These are phyloP conservation scores for Hedychridium roseum DNA, from an alignment of 2,888 invertebrate genomes.

Conservation along the genomic window DNA sequence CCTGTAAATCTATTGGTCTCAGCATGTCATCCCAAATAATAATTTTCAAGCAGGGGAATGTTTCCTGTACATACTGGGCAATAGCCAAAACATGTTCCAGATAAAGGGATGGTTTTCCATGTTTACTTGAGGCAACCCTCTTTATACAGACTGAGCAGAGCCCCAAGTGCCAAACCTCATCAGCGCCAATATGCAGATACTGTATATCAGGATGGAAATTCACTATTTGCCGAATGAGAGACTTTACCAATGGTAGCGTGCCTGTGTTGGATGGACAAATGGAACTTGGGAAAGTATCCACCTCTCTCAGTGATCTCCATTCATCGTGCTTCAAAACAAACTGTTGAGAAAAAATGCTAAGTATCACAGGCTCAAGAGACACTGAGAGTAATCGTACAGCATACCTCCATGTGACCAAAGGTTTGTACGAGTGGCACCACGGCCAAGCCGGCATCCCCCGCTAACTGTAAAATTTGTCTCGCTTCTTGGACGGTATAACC, in stretches of 20 bases:
- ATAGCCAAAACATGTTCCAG: conserved; percentile 74
- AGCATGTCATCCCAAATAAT: conserved; percentile 93
- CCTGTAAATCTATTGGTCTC: conserved; percentile 67
- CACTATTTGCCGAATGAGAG: conserved; percentile 77
- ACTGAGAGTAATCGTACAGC: neutral
- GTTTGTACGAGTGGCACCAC: conserved; percentile 87
- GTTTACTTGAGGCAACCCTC: conserved; percentile 64
- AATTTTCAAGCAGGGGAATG: conserved; percentile 70
- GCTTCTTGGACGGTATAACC: conserved; percentile 76
- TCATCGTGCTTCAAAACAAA: conserved; percentile 79
- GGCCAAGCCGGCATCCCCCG: conserved; percentile 72
- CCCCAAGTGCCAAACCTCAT: conserved; percentile 82
- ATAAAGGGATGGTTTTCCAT: conserved; percentile 70
- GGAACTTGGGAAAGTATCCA: conserved; percentile 73
- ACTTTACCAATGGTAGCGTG: conserved; percentile 70
- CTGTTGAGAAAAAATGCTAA: conserved; percentile 58
- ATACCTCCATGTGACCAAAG: conserved; percentile 82
- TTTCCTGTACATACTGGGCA: conserved; percentile 69
- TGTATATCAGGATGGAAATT: conserved; percentile 71
- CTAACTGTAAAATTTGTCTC: conserved; percentile 72
- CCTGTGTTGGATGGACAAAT: conserved; percentile 76
- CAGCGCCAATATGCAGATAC: conserved; percentile 83
- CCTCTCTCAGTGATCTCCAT: conserved; percentile 74
- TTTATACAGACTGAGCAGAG: conserved; percentile 69
- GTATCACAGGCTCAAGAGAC: no score